phyloP scores from a whole-genome alignment of 2,888 invertebrate genomes.

The Caenorhabditis doughertyi region DNA sequence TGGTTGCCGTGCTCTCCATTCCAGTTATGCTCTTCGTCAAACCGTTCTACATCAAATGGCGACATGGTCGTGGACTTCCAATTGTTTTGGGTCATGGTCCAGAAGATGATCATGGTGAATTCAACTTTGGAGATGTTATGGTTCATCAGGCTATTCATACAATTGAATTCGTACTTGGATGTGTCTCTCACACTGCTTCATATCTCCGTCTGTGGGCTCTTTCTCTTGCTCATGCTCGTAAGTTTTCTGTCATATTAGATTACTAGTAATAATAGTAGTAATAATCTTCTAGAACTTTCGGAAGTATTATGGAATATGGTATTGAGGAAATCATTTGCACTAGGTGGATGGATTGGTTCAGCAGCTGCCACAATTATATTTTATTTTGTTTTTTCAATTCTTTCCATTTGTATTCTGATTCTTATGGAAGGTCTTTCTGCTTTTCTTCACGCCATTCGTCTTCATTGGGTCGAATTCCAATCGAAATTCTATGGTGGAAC shows the following conservation, averaged over 20 bases:
- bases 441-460: conserved; percentile 96
- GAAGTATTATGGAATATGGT: conserved; percentile 93
- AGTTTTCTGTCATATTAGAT: no score
- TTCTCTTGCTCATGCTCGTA: conserved; percentile 97
- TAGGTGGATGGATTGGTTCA: conserved; percentile 88
- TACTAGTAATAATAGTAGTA: background rate
- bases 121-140: conserved; percentile 91
- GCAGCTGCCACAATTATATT: conserved; percentile 86
- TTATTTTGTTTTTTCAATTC: conserved; percentile 92
- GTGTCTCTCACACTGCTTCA: conserved; percentile 98
- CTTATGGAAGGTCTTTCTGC: conserved; percentile 99
- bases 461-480: conserved; percentile 99
- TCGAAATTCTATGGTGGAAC: conserved; percentile 96
- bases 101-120: conserved; percentile 87
- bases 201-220: conserved; percentile 99
- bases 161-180: conserved; percentile 98
- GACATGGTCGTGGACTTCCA: conserved; percentile 73
- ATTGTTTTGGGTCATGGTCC: conserved; percentile 82
- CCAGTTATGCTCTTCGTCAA: conserved; percentile 82
- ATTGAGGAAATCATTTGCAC: conserved; percentile 88
- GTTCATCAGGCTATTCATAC: conserved; percentile 97
- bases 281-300: conserved; percentile 86
- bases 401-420: conserved; percentile 90
- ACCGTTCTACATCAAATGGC: conserved; percentile 76
- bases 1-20: conserved; percentile 81